Evolutionary conservation across 2,113 vertebrate species (phyloP), one percentile per base, ranked within the genome.

Genomic region (Halcyon senegalensis): DNA sequence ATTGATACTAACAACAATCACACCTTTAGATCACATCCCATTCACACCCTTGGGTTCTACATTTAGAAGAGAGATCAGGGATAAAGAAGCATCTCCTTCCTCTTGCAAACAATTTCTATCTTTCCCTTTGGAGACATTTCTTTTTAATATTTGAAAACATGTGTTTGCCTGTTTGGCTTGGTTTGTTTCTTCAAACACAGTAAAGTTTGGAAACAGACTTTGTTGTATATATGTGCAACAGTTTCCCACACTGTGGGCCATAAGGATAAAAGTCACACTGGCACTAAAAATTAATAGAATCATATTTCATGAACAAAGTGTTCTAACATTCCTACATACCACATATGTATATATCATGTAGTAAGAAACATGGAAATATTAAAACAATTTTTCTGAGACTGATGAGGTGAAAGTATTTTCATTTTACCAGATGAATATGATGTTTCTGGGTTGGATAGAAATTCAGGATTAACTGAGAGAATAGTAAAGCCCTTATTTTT

Each of bases 141-240:
- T 68, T 93, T 78, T 68, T 41, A 87, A 83, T 70, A 43, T 33
- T 48, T 68, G 33, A 84, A 94, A 94, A 86, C 16, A 53, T 19
- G 37, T 64, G 28, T 31, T 81, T 78, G 35, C 23, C 39, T 68
- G 27, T 25, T 64, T 75, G n/a, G 15, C 31, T 91, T 87, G 19
- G 37, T 37, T 62, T 84, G 55, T 74, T 89, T 77, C 50, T 81
- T 81, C 64, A 87, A 77, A 79, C 2, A 17, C 51, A 90, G 72
- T n/a, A 60, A 60, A 82, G 48, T 37, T 18, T 51, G 33, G 60
- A 90, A 90, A 89, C 82, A 90, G 64, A 48, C 15, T 60, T 50
- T 14, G 10, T 21, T 44, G 15, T 25, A 35, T 39, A 4, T 20
- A 23, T 21, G 27, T 83, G 60, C 56, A 75, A 60, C 14, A 43